Conservation (phyloP, 2,113 vertebrate species). For the Odocoileus virginianus region DNA sequence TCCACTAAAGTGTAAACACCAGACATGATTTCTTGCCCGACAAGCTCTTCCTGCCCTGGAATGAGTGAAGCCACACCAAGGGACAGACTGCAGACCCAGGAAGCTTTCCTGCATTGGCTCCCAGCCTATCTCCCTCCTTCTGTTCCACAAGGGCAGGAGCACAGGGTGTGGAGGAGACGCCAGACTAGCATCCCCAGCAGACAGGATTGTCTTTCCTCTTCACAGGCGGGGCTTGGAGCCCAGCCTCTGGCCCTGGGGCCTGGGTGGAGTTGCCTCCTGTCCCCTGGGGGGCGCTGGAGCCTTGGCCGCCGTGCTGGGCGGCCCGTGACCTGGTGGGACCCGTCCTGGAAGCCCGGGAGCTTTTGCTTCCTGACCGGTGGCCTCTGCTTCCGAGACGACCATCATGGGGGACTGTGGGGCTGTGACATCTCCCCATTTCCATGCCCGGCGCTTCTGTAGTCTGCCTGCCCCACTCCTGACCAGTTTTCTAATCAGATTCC, state of each 20-base stretch:
- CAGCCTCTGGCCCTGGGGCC: not conserved
- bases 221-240: not conserved
- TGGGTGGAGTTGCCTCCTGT: not conserved
- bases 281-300: not conserved
- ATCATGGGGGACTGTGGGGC: conserved; percentile 49
- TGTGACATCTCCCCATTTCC: conserved; percentile 47
- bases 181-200: not conserved
- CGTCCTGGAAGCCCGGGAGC: not conserved
- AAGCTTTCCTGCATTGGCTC: not conserved
- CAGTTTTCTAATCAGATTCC: conserved; percentile 61
- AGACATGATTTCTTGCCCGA: conserved; percentile 64
- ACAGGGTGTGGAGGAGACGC: conserved; percentile 16
- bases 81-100: conserved; percentile 1
- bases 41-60: conserved; percentile 50
- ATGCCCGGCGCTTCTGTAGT: conserved; percentile 48
- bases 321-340: not conserved
- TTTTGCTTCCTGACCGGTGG: not conserved
- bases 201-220: not conserved
- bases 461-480: conserved; percentile 58
- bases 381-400: conserved; percentile 14
- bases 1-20: conserved; percentile 68
- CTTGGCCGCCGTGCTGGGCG: not conserved
- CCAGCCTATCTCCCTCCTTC: not conserved
- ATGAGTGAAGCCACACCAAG: conserved; percentile 59
- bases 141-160: conserved; percentile 16